Conservation (phyloP, 2,888 invertebrate species). For the Catonia carolina region DNA sequence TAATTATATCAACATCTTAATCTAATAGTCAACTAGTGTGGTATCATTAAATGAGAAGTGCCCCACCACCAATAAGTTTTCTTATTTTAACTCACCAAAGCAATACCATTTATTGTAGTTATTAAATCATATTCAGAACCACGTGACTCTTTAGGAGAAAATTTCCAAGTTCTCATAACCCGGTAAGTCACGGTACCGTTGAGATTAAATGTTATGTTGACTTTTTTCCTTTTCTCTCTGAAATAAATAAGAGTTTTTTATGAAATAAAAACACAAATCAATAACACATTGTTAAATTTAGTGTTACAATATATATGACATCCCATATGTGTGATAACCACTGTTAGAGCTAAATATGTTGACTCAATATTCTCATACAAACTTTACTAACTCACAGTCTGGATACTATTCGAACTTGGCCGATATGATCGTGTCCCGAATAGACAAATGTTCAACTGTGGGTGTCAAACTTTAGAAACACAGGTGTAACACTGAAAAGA, state of each 20-base stretch:
- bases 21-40: no score
- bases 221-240: conserved; percentile 60
- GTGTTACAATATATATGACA: no score
- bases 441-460: no score
- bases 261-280: background rate
- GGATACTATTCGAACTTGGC: no score
- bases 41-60: no score
- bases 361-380: no score
- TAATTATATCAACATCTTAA: no score
- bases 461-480: no score
- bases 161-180: conserved; percentile 61
- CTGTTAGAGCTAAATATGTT: background rate
- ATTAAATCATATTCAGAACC: conserved; percentile 62
- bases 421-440: no score
- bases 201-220: conserved; percentile 64
- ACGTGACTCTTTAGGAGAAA: conserved; percentile 57
- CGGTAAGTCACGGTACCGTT: conserved; percentile 68
- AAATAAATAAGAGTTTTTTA: conserved; percentile 39
- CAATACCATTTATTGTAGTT: conserved; percentile 67
- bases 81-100: conserved; percentile 73
- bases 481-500: conserved; percentile 13
- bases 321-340: background rate
- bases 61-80: no score
- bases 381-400: no score
- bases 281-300: background rate